Percentiles rank a stretch among this genome's conserved stretches.
These are phyloP conservation scores for Clamator glandarius DNA, from an alignment of 2,797 vertebrate genomes.

Conservation along the genomic window DNA sequence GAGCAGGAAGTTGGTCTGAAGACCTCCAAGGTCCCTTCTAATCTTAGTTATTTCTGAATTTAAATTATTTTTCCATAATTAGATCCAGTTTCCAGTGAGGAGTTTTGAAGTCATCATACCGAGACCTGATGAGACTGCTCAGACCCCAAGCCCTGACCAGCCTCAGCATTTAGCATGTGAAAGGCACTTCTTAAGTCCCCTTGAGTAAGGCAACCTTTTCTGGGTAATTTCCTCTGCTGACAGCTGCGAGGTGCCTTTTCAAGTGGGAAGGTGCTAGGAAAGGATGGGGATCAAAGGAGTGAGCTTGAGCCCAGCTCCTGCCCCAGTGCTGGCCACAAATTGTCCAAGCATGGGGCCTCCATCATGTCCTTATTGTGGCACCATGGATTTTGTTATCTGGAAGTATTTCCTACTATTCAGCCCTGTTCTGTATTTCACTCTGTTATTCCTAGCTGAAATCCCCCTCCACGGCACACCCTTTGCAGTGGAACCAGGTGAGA, in stretches of 20 bases:
- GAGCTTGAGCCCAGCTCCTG: neutral
- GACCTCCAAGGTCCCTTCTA: neutral
- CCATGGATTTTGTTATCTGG: conserved; percentile 19
- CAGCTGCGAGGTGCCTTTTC: rapidly evolving
- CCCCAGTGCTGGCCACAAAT: rapidly evolving
- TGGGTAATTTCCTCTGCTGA: neutral
- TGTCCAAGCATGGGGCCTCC: neutral
- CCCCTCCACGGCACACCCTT: neutral
- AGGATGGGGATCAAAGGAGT: rapidly evolving
- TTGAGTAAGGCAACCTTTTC: neutral
- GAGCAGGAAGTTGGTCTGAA: neutral
- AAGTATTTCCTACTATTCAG: conserved; percentile 53
- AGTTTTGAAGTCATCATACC: neutral
- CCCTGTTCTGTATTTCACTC: neutral
- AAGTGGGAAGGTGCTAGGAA: neutral
- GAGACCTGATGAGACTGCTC: neutral
- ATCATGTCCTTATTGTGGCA: rapidly evolving
- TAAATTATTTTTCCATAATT: neutral
- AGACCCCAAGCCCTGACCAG: rapidly evolving
- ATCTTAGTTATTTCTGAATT: neutral
- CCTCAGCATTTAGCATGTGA: neutral
- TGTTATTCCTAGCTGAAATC: neutral
- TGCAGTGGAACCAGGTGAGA: neutral
- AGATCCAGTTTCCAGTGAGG: neutral
- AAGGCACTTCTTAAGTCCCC: neutral